Conservation (phyloP, 1,140 invertebrate species). For the Bactericera cockerelli region DNA sequence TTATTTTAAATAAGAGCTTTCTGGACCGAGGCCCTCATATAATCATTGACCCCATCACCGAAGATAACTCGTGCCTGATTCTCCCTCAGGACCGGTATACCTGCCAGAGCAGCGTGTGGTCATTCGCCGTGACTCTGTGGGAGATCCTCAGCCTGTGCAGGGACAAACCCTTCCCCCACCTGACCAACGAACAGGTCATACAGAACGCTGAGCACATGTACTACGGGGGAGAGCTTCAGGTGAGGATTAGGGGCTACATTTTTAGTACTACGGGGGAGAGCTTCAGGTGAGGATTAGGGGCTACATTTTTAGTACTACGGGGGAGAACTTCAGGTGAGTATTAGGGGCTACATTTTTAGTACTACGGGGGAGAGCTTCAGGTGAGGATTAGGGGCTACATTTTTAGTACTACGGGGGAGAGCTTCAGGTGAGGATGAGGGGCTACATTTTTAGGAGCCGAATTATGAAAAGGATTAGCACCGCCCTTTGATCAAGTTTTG, state of each 20-base stretch:
- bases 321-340: neutral
- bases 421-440: conserved; percentile 34
- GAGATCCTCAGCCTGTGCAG: conserved; percentile 58
- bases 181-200: conserved; percentile 57
- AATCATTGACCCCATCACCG: too few species aligned
- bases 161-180: conserved; percentile 50
- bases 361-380: neutral
- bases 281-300: neutral
- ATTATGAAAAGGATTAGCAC: too few species aligned
- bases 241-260: conserved; percentile 25
- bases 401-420: conserved; percentile 48
- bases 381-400: conserved; percentile 44
- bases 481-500: too few species aligned
- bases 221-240: conserved; percentile 44
- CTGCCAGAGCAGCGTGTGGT: conserved; percentile 46
- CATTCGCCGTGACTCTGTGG: conserved; percentile 53
- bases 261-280: neutral
- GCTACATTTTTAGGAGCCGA: too few species aligned
- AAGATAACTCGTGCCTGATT: too few species aligned
- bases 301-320: neutral
- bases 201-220: conserved; percentile 53
- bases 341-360: neutral
- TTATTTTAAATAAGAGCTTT: too few species aligned
- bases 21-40: too few species aligned
- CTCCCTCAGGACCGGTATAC: conserved; percentile 43